Evolutionary conservation across 2,797 vertebrate species (phyloP), one percentile per base, ranked within the genome.

Genomic region (Fringilla coelebs): DNA sequence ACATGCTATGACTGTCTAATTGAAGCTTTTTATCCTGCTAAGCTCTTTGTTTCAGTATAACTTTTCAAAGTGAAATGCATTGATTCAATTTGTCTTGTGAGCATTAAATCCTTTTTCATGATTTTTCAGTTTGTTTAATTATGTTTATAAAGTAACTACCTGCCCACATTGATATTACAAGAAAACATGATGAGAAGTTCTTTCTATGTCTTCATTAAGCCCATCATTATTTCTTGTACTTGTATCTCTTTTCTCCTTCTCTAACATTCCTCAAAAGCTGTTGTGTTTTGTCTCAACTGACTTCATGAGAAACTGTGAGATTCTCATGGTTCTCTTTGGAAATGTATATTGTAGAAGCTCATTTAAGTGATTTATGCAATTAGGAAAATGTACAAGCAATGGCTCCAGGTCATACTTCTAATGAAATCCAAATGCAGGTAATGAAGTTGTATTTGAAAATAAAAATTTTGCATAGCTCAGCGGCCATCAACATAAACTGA

Each of bases 351-450:
- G 52, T 51, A 73, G 62, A 82, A 82, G 41, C 18, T 88, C 61
- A 72, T 87, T 93, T 11, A 1, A 82, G 45, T 90, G 81, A 82
- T 90, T 71, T 89, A 94, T 51, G 41, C 72, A 94, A 83, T 92
- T 96, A 90, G 38, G 60, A 90, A 93, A 95, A 95, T 58, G 38
- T 74, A 46, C 81, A 87, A 94, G 36, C 34, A 62, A 71, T 34
- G 7, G 52, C 93, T 93, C 25, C 72, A 63, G 78, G 93, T 85
- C 74, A 94, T 73, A 57, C 21, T 74, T 77, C 49, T 94, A 95
- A 93, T 85, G 67, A 93, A 94, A 94, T 70, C 71, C 83, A 91
- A 93, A 91, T 88, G 74, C 73, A 91, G 77, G 80, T 94, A 92
- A 84, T 76, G 55, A 91, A 91, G 72, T 5, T 49, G 38, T 63